Evolutionary conservation across 2,797 vertebrate species (phyloP), one percentile per base, ranked within the genome.

Genomic region (Poecilia wingei): DNA sequence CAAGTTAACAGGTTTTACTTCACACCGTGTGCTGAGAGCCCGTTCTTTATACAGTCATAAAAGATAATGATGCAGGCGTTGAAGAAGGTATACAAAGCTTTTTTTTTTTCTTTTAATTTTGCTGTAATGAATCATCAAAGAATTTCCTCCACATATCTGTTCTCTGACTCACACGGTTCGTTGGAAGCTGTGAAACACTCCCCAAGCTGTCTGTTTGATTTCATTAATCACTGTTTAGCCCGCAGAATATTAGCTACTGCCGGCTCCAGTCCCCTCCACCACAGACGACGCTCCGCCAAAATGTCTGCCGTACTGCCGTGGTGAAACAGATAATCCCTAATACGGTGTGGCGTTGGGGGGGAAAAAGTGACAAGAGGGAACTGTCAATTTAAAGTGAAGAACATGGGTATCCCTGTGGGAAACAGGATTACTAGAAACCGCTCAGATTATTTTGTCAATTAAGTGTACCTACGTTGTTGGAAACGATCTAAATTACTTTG

Each of bases 121-220:
- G 3, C 64, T 25, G 20, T 68, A 68, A 41, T 68, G 22, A 68
- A 41, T 68, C 61, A 36, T 66, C 9, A 68, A 41, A 68, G 36
- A 36, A 68, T 68, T 36, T 68, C 18, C 41, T 41, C 22, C 10
- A n/a, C 66, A 43, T 22, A 69, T 69, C 66, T n/a, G 22, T 43
- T n/a, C 66, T 43, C 39, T 69, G 66, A 45, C 66, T 69, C 66
- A 45, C 22, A 12, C 66, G 41, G 66, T 69, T 69, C 4, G 6
- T 41, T 66, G 16, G 33, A 36, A 68, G 39, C 20, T 69, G 39
- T 69, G 66, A 69, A 69, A 69, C 66, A 69, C n/a, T 43, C 22
- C 39, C 66, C 22, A n/a, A 43, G 66, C 66, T n/a, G 66, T 69
- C 22, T 69, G 66, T 43, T 69, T 25, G 39, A 43, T n/a, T 69